phyloP scores from a whole-genome alignment of 1,140 invertebrate species.

The Penaeus vannamei region DNA sequence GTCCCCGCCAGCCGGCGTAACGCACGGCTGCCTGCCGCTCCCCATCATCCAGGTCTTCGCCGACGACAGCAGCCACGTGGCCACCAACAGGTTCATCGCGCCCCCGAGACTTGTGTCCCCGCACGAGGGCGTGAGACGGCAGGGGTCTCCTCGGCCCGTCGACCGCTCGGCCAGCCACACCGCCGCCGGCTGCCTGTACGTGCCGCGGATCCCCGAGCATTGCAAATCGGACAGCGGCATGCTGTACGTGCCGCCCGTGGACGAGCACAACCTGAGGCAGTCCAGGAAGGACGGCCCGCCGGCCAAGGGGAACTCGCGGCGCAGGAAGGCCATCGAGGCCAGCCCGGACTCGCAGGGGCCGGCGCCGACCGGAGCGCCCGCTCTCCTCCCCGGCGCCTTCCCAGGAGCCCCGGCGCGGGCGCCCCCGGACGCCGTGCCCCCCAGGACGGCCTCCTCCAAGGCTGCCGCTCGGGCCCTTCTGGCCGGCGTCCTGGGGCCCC shows the following conservation, averaged over 20 bases:
- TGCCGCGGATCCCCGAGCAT: constrained; percentile 62
- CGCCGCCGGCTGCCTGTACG: constrained; percentile 47
- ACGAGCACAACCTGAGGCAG: constrained; percentile 80
- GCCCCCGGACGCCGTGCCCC: constrained; percentile 9
- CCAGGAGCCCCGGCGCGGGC: neutral
- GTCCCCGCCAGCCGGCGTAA: neutral
- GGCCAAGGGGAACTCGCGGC: constrained; percentile 67
- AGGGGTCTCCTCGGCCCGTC: neutral
- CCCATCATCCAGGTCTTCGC: constrained; percentile 53
- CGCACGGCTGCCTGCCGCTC: constrained; percentile 22
- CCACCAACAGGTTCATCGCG: constrained; percentile 48
- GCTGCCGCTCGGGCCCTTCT: constrained; percentile 51
- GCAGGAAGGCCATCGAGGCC: neutral
- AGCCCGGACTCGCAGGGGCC: neutral
- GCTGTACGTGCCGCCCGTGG: constrained; percentile 80
- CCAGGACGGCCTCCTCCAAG: constrained; percentile 12
- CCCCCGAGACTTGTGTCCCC: neutral
- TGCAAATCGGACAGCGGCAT: constrained; percentile 72
- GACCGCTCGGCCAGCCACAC: neutral
- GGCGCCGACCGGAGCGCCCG: neutral
- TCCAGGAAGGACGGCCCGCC: constrained; percentile 73
- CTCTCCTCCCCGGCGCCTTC: neutral
- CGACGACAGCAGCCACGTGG: constrained; percentile 50
- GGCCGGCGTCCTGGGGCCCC: constrained; percentile 27
- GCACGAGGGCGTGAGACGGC: neutral